Evolutionary conservation across 2,797 vertebrate genomes (phyloP).

Genomic region (Garrulus glandarius): DNA sequence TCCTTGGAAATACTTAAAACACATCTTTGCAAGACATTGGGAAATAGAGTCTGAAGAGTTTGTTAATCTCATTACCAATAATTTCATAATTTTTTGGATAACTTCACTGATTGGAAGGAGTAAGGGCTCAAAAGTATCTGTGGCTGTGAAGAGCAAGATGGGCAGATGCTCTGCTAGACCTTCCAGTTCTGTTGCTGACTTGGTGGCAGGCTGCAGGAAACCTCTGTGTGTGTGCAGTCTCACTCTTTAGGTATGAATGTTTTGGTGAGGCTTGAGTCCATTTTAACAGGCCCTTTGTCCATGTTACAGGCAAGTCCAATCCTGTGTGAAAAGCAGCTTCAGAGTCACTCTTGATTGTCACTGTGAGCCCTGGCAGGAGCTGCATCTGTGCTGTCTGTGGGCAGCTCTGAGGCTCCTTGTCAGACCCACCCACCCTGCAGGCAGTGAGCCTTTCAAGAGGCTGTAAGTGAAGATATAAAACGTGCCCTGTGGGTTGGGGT

Average conservation of each 20-base stretch:
- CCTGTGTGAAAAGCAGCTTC: background rate
- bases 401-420: background rate
- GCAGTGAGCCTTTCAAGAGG: background rate
- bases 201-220: background rate
- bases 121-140: background rate
- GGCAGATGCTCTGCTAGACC: background rate
- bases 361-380: background rate
- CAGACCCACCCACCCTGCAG: background rate
- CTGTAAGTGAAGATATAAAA: background rate
- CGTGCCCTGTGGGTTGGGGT: background rate
- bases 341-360: background rate
- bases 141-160: background rate
- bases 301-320: background rate
- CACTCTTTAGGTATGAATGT: background rate
- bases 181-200: background rate
- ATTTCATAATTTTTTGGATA: background rate
- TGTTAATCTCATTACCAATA: background rate
- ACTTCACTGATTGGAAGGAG: background rate
- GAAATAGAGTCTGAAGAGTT: background rate
- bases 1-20: background rate
- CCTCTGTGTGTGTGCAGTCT: background rate
- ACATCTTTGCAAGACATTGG: background rate
- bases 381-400: background rate
- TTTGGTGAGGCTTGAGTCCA: background rate
- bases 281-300: background rate